Conservation (phyloP, 2,888 invertebrate species). For the Molanna angustata region DNA sequence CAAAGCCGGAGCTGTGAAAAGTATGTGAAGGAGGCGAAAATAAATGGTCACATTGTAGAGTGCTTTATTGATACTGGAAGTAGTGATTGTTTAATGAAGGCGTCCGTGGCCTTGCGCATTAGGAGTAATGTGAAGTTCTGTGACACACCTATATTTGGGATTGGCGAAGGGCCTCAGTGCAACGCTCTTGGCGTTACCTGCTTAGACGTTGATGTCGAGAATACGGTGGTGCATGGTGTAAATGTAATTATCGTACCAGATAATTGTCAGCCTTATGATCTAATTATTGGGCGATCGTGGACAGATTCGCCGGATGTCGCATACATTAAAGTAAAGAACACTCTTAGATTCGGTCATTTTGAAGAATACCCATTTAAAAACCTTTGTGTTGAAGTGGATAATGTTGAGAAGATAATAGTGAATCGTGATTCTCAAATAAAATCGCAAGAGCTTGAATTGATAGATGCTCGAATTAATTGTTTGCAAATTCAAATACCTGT, state of each 20-base stretch:
- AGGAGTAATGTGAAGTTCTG: no score
- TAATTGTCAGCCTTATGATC: neutral
- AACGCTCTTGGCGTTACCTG: neutral
- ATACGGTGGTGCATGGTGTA: neutral
- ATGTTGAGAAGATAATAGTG: no score
- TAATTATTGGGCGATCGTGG: neutral
- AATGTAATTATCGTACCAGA: neutral
- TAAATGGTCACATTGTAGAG: neutral
- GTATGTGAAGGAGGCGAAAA: slow-evolving; percentile 1
- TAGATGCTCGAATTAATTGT: slow-evolving; percentile 1
- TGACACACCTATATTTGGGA: slow-evolving; percentile 1
- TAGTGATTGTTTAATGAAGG: slow-evolving; percentile 5
- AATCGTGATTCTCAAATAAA: no score
- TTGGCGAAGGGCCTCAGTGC: neutral
- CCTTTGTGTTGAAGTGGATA: no score
- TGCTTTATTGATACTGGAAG: neutral
- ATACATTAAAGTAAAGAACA: neutral
- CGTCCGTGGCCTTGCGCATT: neutral
- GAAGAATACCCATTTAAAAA: no score
- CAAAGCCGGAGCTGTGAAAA: neutral
- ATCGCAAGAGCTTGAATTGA: neutral
- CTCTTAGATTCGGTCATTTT: neutral
- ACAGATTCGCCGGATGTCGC: neutral
- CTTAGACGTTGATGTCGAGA: neutral
- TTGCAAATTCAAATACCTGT: neutral